Base-by-base conservation (phyloP, 2,113 vertebrate genomes). In the Lamprotornis superbus region DNA sequence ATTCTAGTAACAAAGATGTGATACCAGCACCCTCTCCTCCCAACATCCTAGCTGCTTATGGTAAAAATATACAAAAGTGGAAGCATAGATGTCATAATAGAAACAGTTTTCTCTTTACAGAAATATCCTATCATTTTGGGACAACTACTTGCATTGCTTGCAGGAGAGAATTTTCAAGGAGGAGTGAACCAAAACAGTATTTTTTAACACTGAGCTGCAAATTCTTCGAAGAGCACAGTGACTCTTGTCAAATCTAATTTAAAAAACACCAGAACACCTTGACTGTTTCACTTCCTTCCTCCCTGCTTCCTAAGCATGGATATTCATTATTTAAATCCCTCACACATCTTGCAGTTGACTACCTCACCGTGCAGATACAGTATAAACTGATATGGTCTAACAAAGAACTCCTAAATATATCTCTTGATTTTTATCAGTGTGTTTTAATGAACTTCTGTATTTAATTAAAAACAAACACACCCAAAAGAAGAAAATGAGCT, bases 1-100 rank as follows among this genome's bases (percentile, higher is more conserved):
- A 98, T 97, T 98, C 97, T 98, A 97, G 97, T 97, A 97, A 97
- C 97, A 98, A 97, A 98, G 96, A 97, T 95, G 95, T 96, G 94
- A 97, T 60, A 67, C 22, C 33, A 70, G 35, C 15, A 56, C 44
- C 30, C 20, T 44, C 33, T 50, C 44, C 53, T 95, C 50, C 31
- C 73, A 46, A 23, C 4, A 40, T 56, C 33, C 15, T 18, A 92
- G 53, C 31, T 59, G 35, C 21, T 78, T 76, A 61, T 14, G 24
- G 14, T 49, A 37, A 92, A 85, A 89, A 49, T 8, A 61, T 28
- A 69, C 37, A 79, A 52, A 87, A 90, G n/a, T 37, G 5, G 47
- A 93, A 59, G 15, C 11, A 42, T 0, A 22, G 7, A 9, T 40
- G 21, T 69, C 4, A 5, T 30, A 35, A 50, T 5, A 74, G 50